These are phyloP conservation scores for Caenorhabditis virilis DNA, from an alignment of 2,888 invertebrate genomes.

Conservation along the genomic window DNA sequence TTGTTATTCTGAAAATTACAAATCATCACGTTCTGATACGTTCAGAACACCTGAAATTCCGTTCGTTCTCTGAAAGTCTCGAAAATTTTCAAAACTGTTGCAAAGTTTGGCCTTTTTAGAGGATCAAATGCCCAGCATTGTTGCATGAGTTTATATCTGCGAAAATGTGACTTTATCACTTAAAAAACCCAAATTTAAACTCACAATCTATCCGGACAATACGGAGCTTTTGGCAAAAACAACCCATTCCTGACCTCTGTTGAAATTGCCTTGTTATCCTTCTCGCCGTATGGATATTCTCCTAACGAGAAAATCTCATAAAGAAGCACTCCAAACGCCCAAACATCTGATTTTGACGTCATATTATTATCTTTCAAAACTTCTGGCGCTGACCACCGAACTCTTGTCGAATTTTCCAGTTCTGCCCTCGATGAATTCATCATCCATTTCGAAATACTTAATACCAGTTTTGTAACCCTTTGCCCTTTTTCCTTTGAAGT, in stretches of 20 bases:
- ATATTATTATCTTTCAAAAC: conserved; percentile 93
- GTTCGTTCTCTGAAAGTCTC: conserved; percentile 54
- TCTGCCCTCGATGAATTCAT: conserved; percentile 4
- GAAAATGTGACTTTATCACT: conserved; percentile 7
- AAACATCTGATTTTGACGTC: conserved; percentile 93
- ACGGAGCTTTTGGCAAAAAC: conserved; percentile 75
- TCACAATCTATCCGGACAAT: conserved; percentile 79
- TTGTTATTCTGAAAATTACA: conserved; percentile 34
- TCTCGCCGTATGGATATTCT: conserved; percentile 92
- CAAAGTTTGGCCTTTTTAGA: conserved; percentile 51
- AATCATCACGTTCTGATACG: not conserved
- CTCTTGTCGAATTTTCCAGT: conserved; percentile 12
- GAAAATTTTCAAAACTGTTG: conserved; percentile 39
- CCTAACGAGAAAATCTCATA: conserved; percentile 97
- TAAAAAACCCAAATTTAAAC: conserved; percentile 50
- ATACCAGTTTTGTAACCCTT: conserved; percentile 22
- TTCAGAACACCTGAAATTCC: conserved; percentile 48
- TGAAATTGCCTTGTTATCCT: conserved; percentile 75
- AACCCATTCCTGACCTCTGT: conserved; percentile 75
- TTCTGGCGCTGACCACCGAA: conserved; percentile 96
- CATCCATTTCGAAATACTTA: conserved; percentile 8
- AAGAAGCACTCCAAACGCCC: conserved; percentile 78
- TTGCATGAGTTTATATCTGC: conserved; percentile 51
- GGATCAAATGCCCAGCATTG: conserved; percentile 47
- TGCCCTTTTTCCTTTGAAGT: not conserved